Evolutionary conservation across 2,888 invertebrate species (phyloP), one percentile per base, ranked within the genome.

Genomic region (Herminia tarsipennalis): DNA sequence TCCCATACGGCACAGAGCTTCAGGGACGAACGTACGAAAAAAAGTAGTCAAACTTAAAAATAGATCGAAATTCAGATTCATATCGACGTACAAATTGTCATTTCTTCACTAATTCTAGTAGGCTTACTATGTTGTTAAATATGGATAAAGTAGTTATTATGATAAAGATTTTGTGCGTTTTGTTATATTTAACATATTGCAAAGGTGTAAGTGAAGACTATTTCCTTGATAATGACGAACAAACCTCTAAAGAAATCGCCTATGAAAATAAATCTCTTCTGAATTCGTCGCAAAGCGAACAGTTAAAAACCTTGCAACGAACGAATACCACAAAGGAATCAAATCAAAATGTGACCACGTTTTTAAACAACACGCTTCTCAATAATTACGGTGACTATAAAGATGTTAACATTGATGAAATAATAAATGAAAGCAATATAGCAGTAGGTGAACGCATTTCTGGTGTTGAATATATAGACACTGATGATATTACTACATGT

Each of bases 191-290:
- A 41, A 10, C 32, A 14, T 20, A 45, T 17, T 66, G 61, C 53
- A 35, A 48, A 35, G 33, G 57, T 38, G 56, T 81, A 9, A 64
- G 72, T 44, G 49, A 69, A 25, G 80, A 81, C 44, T 82, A 82
- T 61, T 76, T 73, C 34, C 34, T 41, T 25, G 58, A 45, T 21
- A 42, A 37, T 36, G 47, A 54, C 16, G 44, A 60, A 30, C 22
- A 38, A 14, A 48, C 46, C 4, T 8, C 3, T 9, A 25, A 41
- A 37, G 39, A 43, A n/a, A n/a, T n/a, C n/a, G n/a, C 20, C 27
- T 20, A 22, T 21, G 8, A 22, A 10, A 40, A 39, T 29, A 18
- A 2, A 5, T 18, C 36, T 21, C 5, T 25, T 14, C 5, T 21
- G 8, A 21, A 33, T 12, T 10, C 16, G 36, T 27, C 2, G 3